These are phyloP conservation scores for Neomorphus geoffroyi DNA, from an alignment of 2,797 vertebrate genomes.

Conservation along the genomic window DNA sequence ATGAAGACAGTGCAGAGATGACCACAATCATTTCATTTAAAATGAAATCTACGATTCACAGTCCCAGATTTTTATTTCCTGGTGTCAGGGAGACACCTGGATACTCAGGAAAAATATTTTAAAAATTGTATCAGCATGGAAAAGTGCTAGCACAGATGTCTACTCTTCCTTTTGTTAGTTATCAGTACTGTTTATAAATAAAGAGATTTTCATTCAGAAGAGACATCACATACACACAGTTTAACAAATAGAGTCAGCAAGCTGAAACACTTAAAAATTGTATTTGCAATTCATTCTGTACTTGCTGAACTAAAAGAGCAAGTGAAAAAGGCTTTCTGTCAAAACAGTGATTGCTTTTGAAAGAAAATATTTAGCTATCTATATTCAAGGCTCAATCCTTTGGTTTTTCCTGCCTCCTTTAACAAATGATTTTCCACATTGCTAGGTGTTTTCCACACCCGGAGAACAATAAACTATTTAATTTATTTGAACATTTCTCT, in stretches of 20 bases:
- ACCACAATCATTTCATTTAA: not conserved
- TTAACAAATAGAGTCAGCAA: not conserved
- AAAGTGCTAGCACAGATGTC: not conserved
- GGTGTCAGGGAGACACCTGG: not conserved
- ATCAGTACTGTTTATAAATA: not conserved
- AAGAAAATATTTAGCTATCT: not conserved
- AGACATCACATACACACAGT: not conserved
- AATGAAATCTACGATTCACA: not conserved
- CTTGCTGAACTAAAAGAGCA: not conserved
- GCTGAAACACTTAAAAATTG: not conserved
- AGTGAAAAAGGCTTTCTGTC: not conserved
- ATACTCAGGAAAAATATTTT: not conserved
- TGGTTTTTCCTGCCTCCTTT: not conserved
- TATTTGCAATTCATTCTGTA: not conserved
- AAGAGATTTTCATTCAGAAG: not conserved
- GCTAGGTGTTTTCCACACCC: not conserved
- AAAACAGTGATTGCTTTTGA: not conserved
- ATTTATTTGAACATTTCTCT: not conserved
- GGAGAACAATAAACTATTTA: not conserved
- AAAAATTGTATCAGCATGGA: not conserved
- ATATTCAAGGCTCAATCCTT: not conserved
- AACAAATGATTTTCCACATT: not conserved
- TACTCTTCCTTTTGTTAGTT: not conserved
- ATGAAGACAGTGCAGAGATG: not conserved
- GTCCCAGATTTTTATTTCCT: not conserved